Base-by-base conservation (phyloP, 2,797 vertebrate genomes). In the Propithecus deckenii region DNA sequence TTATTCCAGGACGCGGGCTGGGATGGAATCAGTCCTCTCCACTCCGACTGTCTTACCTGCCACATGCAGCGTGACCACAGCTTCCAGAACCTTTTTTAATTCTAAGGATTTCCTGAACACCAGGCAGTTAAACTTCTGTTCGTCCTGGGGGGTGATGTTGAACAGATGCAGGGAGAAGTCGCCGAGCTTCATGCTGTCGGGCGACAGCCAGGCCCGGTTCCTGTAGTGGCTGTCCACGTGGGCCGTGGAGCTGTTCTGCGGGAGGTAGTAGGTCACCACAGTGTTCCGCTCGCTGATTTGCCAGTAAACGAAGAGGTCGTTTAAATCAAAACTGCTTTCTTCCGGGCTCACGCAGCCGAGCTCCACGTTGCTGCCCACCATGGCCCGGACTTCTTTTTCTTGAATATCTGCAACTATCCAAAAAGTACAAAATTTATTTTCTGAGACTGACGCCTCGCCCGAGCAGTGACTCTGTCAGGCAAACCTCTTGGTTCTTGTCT, bases 151-250 rank as follows among this genome's bases (percentile, higher is more conserved):
- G 43, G 97, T 98, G 97, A 99, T 43, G 0, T 98, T 98, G 43
- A 75, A 48, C 13, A 99, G 76, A 0, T 23, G 59, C 25, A 99
- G 97, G 35, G 98, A 98, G 98, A 98, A 98, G 96, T 98, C 41
- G 0, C 98, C 98, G 0, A 4, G 46, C 91, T 79, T 35, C 97
- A 98, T 75, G 74, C 84, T 81, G 14, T 98, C 96, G 46, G 32
- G 93, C 0, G 97, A 97, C 79, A 99, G 89, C 0, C 1, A 78
- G 95, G 98, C 98, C 75, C 98, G 98, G 94, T 92, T 92, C 94
- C 52, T 97, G 67, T 98, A 99, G 11, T 2, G 94, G 89, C 46
- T 3, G 3, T 98, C 96, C 28, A 92, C 65, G 0, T 89, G 8
- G 1, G 28, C 59, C 11, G 86, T 20, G 0, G 98, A 96, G 50